phyloP scores from a whole-genome alignment of 92 coral and sea anemone genomes.

The Actinernus sp. region DNA sequence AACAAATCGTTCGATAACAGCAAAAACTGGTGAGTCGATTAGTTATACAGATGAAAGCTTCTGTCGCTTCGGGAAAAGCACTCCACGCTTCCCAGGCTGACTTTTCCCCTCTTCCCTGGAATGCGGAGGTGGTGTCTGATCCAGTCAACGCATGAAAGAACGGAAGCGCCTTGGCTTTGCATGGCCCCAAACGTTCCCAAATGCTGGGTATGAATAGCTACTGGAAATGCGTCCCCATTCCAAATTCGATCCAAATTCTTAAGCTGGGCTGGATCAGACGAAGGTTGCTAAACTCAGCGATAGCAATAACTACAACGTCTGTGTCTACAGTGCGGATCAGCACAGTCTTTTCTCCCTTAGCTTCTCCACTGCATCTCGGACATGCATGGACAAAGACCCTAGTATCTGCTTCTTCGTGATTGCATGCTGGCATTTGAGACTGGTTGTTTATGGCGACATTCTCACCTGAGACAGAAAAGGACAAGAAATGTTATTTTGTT shows the following conservation, averaged over 20 bases:
- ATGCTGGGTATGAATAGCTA: constrained; percentile 8
- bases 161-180: constrained; percentile 10
- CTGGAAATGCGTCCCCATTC: constrained; percentile 17
- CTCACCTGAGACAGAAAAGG: not conserved
- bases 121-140: constrained; percentile 37
- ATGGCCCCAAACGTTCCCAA: constrained; percentile 10
- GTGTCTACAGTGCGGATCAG: constrained; percentile 47
- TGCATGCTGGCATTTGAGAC: constrained; percentile 8
- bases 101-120: constrained; percentile 25
- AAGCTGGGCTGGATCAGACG: not conserved
- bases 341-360: constrained; percentile 10
- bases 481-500: not conserved
- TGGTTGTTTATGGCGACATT: not conserved
- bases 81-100: not conserved
- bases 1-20: not conserved
- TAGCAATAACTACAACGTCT: constrained; percentile 18
- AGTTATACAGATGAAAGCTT: not conserved
- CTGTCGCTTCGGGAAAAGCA: not conserved
- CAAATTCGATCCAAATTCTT: constrained; percentile 41
- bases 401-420: constrained; percentile 46
- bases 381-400: constrained; percentile 22
- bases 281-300: not conserved
- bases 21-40: not conserved
- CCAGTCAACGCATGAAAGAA: constrained; percentile 33
- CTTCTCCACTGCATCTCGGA: constrained; percentile 17